Conservation (phyloP, 2,113 vertebrate species). For the Bombycilla garrulus region DNA sequence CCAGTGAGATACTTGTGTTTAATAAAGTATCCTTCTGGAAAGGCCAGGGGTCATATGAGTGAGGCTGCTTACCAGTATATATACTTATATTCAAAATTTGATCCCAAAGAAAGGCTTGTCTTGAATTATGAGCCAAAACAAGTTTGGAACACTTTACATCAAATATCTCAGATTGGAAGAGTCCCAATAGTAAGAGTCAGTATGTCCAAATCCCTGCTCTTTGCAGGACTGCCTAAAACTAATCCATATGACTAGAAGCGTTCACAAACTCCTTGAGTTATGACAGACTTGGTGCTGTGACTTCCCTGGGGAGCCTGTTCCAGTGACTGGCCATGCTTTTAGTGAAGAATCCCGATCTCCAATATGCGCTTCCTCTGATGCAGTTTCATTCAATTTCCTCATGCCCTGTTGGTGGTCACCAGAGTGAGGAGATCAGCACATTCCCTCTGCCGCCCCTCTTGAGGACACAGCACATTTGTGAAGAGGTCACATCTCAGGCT, state of each 20-base stretch:
- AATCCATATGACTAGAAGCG: neutral
- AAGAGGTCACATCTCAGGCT: neutral
- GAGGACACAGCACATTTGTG: fast-evolving
- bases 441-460: too few relatives aligned
- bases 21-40: neutral
- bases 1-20: neutral
- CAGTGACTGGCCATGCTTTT: neutral
- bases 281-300: neutral
- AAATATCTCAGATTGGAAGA: neutral
- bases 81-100: neutral
- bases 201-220: neutral
- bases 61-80: neutral
- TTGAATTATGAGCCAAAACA: neutral
- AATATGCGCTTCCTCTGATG: neutral
- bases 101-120: neutral
- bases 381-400: neutral
- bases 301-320: neutral
- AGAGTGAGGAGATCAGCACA: neutral
- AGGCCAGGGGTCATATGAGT: neutral
- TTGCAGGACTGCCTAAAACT: neutral
- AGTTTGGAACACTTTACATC: neutral
- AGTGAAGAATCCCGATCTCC: neutral
- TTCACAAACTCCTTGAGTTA: neutral
- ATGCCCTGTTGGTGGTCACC: neutral
- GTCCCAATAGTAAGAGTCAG: neutral